Evolutionary conservation across 2,113 vertebrate genomes (phyloP), one percentile per base, ranked within the genome.

Genomic region (Himantopus leucocephalus): DNA sequence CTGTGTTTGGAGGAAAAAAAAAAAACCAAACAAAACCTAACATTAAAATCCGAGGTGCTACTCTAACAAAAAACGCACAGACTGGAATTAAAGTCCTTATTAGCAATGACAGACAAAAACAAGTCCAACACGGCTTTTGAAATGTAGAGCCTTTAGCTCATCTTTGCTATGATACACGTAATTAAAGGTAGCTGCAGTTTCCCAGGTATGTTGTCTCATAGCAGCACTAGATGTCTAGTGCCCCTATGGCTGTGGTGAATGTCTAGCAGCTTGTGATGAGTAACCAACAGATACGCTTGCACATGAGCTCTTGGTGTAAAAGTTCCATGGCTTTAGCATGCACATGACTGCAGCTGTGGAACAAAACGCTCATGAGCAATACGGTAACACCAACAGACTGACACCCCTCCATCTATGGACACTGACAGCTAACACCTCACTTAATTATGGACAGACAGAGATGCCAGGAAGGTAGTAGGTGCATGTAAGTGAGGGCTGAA

Each of bases 261-360:
- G 6, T 18, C 35, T 50, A 21, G 60, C 39, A 79, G 35, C 47
- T 22, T n/a, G 41, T 9, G 35, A 43, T 37, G 53, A 85, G 60
- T 24, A 74, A 77, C 60, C 47, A 55, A 41, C 39, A 55, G 50
- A 62, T 9, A 53, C 0, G 6, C 34, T 35, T 59, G 52, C 59
- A 52, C 7, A 5, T 32, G 63, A 81, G 17, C 43, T 81, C 34
- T 47, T 35, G 43, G 70, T 16, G 27, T 71, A 6, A 81, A 39
- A 39, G 43, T 27, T n/a, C 21, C 29, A 43, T 1, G 0, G 55
- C 29, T 80, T 70, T 43, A 56, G 52, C 32, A 8, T 0, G 1
- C 41, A 27, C 17, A 6, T 12, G 37, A 53, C 45, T 21, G 29
- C 32, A 45, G 58, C 50, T 34, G 37, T 55, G 45, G 45, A 86